These are phyloP conservation scores for Microtus montanus DNA, from an alignment of 2,113 vertebrate species.

Conservation along the genomic window DNA sequence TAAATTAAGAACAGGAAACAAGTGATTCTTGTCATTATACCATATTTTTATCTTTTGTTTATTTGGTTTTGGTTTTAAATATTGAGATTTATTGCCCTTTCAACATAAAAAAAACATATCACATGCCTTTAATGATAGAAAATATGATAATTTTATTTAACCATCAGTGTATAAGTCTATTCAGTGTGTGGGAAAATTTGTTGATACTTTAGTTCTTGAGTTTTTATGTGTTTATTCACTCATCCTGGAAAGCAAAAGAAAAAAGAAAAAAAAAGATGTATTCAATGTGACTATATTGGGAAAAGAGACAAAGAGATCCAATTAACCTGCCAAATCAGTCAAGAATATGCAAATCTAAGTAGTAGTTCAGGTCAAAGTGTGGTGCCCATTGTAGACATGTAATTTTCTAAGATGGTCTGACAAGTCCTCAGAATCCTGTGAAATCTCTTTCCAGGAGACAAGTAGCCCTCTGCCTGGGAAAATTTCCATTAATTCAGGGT, in stretches of 20 bases:
- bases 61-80: neutral
- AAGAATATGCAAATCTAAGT: neutral
- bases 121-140: neutral
- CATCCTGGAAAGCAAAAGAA: neutral
- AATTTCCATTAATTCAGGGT: neutral
- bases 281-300: neutral
- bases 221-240: neutral
- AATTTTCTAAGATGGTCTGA: neutral
- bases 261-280: neutral
- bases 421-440: neutral
- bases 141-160: neutral
- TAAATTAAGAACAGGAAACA: constrained; percentile 29
- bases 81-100: neutral
- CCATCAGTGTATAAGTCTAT: neutral
- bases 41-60: neutral
- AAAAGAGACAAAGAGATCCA: neutral
- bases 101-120: too few relatives aligned
- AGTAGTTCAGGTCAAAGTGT: neutral
- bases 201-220: neutral
- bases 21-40: neutral
- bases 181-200: neutral
- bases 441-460: neutral
- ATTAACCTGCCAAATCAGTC: neutral
- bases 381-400: neutral
- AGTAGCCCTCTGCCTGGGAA: neutral